Evolutionary conservation across 2,888 invertebrate species (phyloP), one percentile per base, ranked within the genome.

Genomic region (Apocheima hispidaria): DNA sequence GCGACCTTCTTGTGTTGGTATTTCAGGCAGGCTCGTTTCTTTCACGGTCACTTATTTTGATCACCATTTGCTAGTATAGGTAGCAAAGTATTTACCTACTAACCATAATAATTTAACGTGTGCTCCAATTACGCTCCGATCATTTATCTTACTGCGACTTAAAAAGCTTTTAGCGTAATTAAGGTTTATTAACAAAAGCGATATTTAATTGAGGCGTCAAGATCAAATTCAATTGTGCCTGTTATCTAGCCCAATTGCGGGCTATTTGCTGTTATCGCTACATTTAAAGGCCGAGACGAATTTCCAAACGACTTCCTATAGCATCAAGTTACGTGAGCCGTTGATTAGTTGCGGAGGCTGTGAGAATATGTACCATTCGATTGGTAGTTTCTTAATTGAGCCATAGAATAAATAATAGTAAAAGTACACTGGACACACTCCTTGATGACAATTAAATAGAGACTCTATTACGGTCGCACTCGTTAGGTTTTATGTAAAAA

Each of bases 121-220:
- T 36, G 48, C 52, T 26, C 33, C 64, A 64, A 64, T 66, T 63
- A 62, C 49, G 20, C 41, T 53, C 58, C 60, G 51, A 59, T 54
- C 65, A 66, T 66, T 65, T 67, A 75, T 74, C 74, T 72, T 56
- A 33, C 50, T 38, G 52, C 60, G 63, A 66, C 71, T 77, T 78
- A 76, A 82, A 78, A 86, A 86, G 84, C 88, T 86, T 80, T 89
- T 89, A 87, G 81, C 72, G 72, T 83, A 88, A 90, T 90, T 82
- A 87, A 84, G 65, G 66, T 79, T 82, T 81, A 86, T 88, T 84
- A 86, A 79, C 71, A 64, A 71, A 83, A 91, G 81, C 81, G 87
- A 74, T 87, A 83, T 89, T 90, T 88, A 88, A 90, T 90, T 88
- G 88, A 80, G 70, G 73, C 81, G 82, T 85, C 82, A 75, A 75